Evolutionary conservation across 1,140 invertebrate genomes (phyloP), one percentile per base, ranked within the genome.

Genomic region (Procambarus virginalis): DNA sequence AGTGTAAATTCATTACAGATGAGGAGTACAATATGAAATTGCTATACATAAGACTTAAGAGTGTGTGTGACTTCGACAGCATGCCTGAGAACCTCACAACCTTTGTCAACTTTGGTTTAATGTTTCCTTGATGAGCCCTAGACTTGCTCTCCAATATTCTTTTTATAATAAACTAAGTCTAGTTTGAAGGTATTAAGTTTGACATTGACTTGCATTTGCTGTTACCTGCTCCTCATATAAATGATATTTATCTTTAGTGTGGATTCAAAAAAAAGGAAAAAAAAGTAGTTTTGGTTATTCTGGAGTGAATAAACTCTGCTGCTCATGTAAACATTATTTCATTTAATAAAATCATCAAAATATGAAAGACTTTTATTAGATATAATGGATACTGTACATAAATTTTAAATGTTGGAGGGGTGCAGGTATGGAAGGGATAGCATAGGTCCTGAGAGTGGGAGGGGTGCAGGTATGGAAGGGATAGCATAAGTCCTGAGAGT

Each of bases 241-340:
- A 34, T 10, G 5, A 73, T 73, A 34, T 73, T 73, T 73, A 73
- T 5, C 68, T 73, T 73, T 73, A 73, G n/a, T 73, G 68, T 73
- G 68, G n/a, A 73, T 73, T 73, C 3, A 73, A 73, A 73, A 73
- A 55, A 55, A 55, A 55, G 12, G 12, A 55, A 5, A 55, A 12
- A 55, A 5, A 55, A 34, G 68, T 73, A 73, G n/a, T 73, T 73
- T 73, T 73, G 68, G 68, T 73, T 73, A 73, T 73, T 73, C 68
- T 73, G 68, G 68, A 73, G 68, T 73, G 68, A 73, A 73, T 73
- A 73, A 73, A 73, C 68, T 73, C 68, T 73, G 68, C 68, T 73
- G 68, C 68, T 73, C 68, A 73, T 73, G 68, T 73, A 73, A 73
- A 73, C n/a, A 17, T 14, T 73, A 73, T 73, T 73, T 73, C 68